Evolutionary conservation across 2,888 invertebrate species (phyloP), one percentile per base, ranked within the genome.

Genomic region (Muschampia plurimacula): DNA sequence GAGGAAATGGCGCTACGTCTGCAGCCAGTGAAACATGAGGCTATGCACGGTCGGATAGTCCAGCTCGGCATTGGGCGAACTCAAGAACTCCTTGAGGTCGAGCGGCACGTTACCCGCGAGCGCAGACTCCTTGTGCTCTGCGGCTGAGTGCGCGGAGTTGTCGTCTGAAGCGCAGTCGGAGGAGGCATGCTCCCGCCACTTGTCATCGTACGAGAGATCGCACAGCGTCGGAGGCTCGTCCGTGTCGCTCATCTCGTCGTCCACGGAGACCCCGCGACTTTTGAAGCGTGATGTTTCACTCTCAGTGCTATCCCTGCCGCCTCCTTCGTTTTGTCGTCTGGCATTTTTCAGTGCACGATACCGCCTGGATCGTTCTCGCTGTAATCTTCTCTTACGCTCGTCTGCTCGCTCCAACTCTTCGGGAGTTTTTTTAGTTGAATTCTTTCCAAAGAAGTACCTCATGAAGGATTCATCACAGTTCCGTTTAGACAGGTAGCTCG

Each of bases 21-120:
- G 94, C 83, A 94, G 84, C 94, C 94, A 94, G 83, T 94, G 94
- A 81, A 94, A 92, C 94, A 94, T 94, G 77, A 94, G 93, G 81
- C 93, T 93, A 87, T 94, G 94, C 78, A 94, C 92, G 0, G 94
- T 93, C 52, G 91, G 90, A 79, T 93, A 93, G 84, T 94, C 94
- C 10, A 94, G 85, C 83, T 93, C 94, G 0, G 91, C 89, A 72
- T 93, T 91, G 36, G 93, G 93, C 67, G 91, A 89, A 79, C 88
- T 90, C 39, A 94, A 86, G 76, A 94, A 87, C 81, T 93, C 92
- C 72, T 86, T 86, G 49, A 94, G 86, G 77, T 87, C 86, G 46
- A 89, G 85, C 15, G 89, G 78, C 44, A 83, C 80, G 69, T 87
- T 87, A 62, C 83, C 82, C 10, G 83, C 77, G 10, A 78, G 74